phyloP scores from a whole-genome alignment of 2,797 vertebrate genomes.

The Macropus fuliginosus region DNA sequence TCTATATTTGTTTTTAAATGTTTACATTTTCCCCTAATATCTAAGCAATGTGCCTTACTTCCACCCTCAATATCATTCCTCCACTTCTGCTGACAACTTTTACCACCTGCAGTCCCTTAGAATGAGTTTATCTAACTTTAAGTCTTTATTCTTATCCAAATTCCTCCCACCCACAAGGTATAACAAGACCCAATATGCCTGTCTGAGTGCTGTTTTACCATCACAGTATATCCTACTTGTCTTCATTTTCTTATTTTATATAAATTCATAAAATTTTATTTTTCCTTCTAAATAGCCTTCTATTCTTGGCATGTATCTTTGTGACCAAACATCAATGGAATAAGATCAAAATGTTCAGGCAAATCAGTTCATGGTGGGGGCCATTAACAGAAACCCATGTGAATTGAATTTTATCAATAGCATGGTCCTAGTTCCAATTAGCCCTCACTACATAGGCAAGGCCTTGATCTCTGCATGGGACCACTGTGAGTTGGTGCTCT shows the following conservation, averaged over 20 bases:
- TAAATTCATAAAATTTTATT: neutral
- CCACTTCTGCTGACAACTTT: neutral
- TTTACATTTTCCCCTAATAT: neutral
- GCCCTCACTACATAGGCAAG: neutral
- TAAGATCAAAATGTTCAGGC: neutral
- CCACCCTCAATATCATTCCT: neutral
- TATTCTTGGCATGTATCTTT: neutral
- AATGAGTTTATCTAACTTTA: neutral
- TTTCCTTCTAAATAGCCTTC: neutral
- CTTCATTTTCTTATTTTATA: neutral
- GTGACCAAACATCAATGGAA: neutral
- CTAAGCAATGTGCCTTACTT: neutral
- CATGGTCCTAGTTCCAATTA: neutral
- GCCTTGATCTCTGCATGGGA: neutral
- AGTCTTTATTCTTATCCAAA: neutral
- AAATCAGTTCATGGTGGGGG: neutral
- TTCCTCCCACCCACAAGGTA: neutral
- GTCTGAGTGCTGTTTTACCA: neutral
- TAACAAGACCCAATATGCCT: neutral
- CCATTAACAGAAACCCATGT: neutral
- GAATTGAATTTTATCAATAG: constrained; percentile 4
- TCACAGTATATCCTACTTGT: neutral
- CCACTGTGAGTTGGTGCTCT: neutral
- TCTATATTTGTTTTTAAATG: neutral
- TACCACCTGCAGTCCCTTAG: neutral